Evolutionary conservation across 2,113 vertebrate genomes (phyloP).

Genomic region (Pseudopodoces humilis): DNA sequence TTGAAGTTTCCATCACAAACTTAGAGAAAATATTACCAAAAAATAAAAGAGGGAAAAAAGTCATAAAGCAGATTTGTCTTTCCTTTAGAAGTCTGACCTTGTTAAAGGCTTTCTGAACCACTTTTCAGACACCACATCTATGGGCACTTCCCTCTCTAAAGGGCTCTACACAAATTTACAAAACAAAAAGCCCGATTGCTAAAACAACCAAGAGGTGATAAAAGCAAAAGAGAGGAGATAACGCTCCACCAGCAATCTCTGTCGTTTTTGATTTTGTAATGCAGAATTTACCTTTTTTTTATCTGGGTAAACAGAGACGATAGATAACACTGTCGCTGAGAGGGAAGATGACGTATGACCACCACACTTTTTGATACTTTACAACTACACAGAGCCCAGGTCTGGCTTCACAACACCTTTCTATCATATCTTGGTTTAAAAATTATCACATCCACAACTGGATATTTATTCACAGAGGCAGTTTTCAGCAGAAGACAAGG

Average conservation of each 20-base stretch:
- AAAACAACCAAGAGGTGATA: not conserved
- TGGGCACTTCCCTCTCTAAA: not conserved
- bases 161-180: not conserved
- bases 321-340: constrained; percentile 5
- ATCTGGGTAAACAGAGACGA: constrained; percentile 25
- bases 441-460: not conserved
- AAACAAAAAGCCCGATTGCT: constrained; percentile 21
- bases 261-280: constrained; percentile 33
- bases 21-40: not conserved
- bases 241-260: not conserved
- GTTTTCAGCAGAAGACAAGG: not conserved
- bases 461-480: not conserved
- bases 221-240: not conserved
- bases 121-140: not conserved
- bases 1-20: not conserved
- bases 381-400: not conserved
- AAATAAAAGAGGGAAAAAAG: not conserved
- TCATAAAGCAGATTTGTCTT: not conserved
- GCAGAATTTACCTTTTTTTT: constrained; percentile 37
- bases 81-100: constrained; percentile 19
- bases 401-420: not conserved
- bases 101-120: not conserved
- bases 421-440: not conserved
- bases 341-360: not conserved
- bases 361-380: not conserved